phyloP scores from a whole-genome alignment of 2,797 vertebrate genomes.

The Loriculus beryllinus region DNA sequence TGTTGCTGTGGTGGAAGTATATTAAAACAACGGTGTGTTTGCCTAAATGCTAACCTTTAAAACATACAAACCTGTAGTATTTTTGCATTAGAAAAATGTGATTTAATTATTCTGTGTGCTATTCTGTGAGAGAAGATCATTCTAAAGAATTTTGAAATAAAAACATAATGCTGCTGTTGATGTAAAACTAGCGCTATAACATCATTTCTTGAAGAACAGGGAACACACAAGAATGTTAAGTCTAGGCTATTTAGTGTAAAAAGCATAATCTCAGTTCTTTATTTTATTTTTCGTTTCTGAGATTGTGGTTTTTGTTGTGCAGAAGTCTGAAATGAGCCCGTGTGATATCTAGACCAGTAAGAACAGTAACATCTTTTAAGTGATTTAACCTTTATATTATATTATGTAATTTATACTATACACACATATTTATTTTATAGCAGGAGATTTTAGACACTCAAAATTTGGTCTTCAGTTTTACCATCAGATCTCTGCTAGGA shows the following conservation, averaged over 20 bases:
- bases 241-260: neutral
- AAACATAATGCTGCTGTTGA: neutral
- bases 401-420: neutral
- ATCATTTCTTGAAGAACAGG: neutral
- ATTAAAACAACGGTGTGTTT: neutral
- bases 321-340: neutral
- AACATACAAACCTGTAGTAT: neutral
- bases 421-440: neutral
- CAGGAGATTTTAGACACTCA: neutral
- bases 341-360: neutral
- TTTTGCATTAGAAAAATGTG: neutral
- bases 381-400: neutral
- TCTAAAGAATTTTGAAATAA: neutral
- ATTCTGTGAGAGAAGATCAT: neutral
- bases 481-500: neutral
- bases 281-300: neutral
- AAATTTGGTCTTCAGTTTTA: neutral
- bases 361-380: neutral
- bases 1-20: neutral
- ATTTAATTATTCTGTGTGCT: neutral
- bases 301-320: neutral
- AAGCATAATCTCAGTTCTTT: neutral
- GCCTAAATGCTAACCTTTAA: neutral
- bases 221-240: neutral
- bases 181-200: neutral